phyloP scores from a whole-genome alignment of 2,888 invertebrate species.

The Panopea generosa region DNA sequence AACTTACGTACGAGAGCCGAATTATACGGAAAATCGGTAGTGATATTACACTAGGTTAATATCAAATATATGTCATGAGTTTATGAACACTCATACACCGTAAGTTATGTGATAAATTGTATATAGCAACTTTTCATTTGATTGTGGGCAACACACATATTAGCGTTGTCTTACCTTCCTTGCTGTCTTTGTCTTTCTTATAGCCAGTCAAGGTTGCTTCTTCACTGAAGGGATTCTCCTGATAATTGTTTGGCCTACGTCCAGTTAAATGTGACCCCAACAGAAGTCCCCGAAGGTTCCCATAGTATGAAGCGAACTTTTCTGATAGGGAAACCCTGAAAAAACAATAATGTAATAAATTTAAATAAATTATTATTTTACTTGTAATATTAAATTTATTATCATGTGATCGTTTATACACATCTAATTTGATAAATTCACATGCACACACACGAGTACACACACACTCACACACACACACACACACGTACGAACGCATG shows the following conservation, averaged over 20 bases:
- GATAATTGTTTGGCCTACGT: slow-evolving; percentile 68
- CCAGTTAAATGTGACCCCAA: slow-evolving; percentile 77
- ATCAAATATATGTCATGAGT: too few relatives aligned
- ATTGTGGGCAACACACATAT: too few relatives aligned
- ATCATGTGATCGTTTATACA: background rate
- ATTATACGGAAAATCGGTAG: too few relatives aligned
- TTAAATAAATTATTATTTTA: background rate
- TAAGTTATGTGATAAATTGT: too few relatives aligned
- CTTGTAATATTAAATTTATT: background rate
- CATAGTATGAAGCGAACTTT: slow-evolving; percentile 78
- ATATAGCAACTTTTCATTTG: too few relatives aligned
- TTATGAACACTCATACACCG: too few relatives aligned
- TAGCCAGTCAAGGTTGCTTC: slow-evolving; percentile 74
- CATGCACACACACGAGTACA: too few relatives aligned
- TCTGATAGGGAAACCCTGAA: slow-evolving; percentile 76
- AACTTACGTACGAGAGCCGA: too few relatives aligned
- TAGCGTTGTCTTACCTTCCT: slow-evolving; percentile 64
- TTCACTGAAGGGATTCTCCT: slow-evolving; percentile 74
- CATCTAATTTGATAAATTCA: too few relatives aligned
- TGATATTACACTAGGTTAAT: too few relatives aligned
- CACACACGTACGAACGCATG: too few relatives aligned
- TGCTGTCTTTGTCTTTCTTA: slow-evolving; percentile 75
- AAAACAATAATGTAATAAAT: slow-evolving; percentile 11
- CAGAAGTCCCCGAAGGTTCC: slow-evolving; percentile 75
- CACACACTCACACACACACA: too few relatives aligned